Percentiles rank a stretch among this genome's conserved stretches.
These are phyloP conservation scores for Bedellia somnulentella DNA, from an alignment of 2,888 invertebrate species.

Conservation along the genomic window DNA sequence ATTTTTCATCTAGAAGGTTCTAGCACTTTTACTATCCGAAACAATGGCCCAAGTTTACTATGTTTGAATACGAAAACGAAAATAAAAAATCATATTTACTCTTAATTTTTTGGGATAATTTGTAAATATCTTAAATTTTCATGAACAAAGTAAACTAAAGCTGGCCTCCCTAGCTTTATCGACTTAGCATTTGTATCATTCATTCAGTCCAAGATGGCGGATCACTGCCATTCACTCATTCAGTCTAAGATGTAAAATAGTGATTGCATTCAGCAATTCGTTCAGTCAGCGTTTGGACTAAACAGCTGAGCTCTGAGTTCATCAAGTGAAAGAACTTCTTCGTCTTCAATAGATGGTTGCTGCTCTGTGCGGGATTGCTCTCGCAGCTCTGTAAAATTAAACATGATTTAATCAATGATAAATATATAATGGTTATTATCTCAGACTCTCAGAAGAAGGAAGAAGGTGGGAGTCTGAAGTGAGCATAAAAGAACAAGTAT, in stretches of 20 bases:
- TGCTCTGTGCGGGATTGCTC: conserved; percentile 43
- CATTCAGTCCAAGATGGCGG: too few relatives aligned
- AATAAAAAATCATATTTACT: too few relatives aligned
- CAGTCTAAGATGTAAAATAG: neutral
- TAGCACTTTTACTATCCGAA: too few relatives aligned
- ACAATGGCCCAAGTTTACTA: too few relatives aligned
- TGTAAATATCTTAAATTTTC: neutral
- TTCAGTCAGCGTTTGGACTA: conserved; percentile 23
- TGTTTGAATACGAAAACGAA: too few relatives aligned
- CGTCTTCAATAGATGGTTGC: conserved; percentile 39
- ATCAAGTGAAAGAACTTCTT: conserved; percentile 32
- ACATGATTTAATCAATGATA: too few relatives aligned
- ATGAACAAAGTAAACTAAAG: neutral
- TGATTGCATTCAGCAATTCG: neutral
- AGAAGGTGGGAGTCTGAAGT: too few relatives aligned
- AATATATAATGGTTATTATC: too few relatives aligned
- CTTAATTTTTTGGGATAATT: neutral
- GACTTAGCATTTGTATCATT: neutral
- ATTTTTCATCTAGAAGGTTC: too few relatives aligned
- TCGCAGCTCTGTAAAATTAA: conserved; percentile 26
- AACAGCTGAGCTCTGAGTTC: conserved; percentile 32
- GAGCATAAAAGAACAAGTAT: too few relatives aligned
- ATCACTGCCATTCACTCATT: neutral
- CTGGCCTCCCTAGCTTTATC: neutral
- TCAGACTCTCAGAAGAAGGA: too few relatives aligned